Conservation (phyloP, 2,888 invertebrate species). For the Caenorhabditis macrosperma region DNA sequence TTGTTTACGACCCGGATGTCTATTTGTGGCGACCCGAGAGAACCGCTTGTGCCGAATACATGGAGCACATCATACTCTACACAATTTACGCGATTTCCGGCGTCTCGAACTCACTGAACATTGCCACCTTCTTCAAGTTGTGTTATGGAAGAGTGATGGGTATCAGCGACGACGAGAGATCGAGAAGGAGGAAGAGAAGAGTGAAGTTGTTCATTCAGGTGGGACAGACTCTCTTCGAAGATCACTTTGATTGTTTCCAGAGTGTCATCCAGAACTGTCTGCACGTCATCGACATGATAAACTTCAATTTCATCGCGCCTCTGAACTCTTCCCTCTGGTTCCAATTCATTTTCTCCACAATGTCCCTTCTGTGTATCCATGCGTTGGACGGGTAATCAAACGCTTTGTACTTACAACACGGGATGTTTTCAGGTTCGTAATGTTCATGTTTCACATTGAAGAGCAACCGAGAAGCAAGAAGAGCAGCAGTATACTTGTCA, state of each 20-base stretch:
- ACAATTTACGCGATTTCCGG: slow-evolving; percentile 5
- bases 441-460: slow-evolving; percentile 27
- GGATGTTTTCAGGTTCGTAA: slow-evolving; percentile 29
- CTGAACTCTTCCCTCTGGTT: slow-evolving; percentile 26
- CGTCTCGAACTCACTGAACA: slow-evolving; percentile 19
- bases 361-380: slow-evolving; percentile 37
- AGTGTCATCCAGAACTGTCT: slow-evolving; percentile 42
- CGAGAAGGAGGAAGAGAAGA: slow-evolving; percentile 20
- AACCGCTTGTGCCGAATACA: slow-evolving; percentile 6
- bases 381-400: slow-evolving; percentile 36
- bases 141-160: slow-evolving; percentile 17
- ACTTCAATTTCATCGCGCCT: slow-evolving; percentile 19
- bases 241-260: slow-evolving; percentile 1
- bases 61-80: slow-evolving; percentile 18
- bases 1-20: slow-evolving; percentile 33
- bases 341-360: slow-evolving; percentile 32
- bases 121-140: slow-evolving; percentile 28
- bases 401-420: neutral
- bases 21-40: slow-evolving; percentile 31
- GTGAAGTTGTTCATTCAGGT: slow-evolving; percentile 29
- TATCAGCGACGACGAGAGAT: slow-evolving; percentile 2
- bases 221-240: neutral
- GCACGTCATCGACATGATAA: slow-evolving; percentile 40
- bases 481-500: neutral
- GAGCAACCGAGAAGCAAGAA: slow-evolving; percentile 4